Evolutionary conservation across 1,140 invertebrate species (phyloP).

Genomic region (Pseudachorutes palmiensis): DNA sequence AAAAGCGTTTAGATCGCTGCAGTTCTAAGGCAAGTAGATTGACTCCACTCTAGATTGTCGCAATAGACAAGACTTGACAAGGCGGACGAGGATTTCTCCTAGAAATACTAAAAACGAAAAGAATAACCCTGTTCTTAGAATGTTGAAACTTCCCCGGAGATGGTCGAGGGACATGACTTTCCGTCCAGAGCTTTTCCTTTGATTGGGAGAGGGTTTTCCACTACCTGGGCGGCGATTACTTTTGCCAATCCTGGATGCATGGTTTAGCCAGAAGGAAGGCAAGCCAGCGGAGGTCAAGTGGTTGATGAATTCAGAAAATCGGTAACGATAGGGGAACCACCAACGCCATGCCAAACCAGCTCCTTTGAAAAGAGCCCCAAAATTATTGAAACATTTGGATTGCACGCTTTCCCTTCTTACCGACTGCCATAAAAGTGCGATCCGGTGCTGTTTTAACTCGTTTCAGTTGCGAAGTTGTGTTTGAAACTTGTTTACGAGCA

Average conservation of each 20-base stretch:
- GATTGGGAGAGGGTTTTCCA: no score
- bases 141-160: neutral
- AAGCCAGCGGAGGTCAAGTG: neutral
- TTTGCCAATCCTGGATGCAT: neutral
- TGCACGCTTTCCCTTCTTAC: neutral
- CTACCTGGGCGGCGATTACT: neutral
- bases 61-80: no score
- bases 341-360: neutral
- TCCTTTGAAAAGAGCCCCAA: neutral
- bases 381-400: neutral
- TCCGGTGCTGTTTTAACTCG: neutral
- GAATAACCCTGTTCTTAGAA: neutral
- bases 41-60: no score
- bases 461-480: neutral
- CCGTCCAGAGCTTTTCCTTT: no score
- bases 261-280: neutral
- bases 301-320: neutral
- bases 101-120: neutral
- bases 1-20: neutral
- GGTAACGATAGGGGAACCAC: neutral
- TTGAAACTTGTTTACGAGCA: neutral
- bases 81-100: no score
- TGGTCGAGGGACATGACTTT: neutral
- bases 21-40: no score
- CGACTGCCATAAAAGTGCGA: neutral